Base-by-base conservation (phyloP, 2,797 vertebrate genomes). In the Cossypha heuglini region DNA sequence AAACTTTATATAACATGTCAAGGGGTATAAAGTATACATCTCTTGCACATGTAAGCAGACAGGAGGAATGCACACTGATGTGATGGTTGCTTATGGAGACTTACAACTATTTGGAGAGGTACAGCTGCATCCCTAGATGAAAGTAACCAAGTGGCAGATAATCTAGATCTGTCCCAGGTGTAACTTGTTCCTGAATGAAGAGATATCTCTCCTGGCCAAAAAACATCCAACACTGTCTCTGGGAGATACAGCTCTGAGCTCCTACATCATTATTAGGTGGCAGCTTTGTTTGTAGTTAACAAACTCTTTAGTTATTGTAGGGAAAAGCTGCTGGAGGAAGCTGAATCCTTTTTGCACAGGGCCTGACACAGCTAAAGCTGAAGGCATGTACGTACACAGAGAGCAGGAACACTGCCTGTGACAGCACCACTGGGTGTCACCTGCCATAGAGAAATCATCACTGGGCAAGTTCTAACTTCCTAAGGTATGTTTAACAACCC, bases 331-430 rank as follows among this genome's bases (percentile, higher is more conserved):
- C 54, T 71, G 24, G 17, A 31, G 43, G 16, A 74, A 55, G 31
- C 4, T 46, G n/a, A 29, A 21, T 55, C 5, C 11, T 72, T 75
- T 49, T 61, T 52, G 9, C 28, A 19, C 0, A 48, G 71, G 51
- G 10, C 7, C 40, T 86, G 63, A 3, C 17, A 16, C 4, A 54
- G 28, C 42, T 26, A 68, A 61, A 74, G 37, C 38, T 68, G 58
- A 51, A 35, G 9, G 2, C 8, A 6, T 13, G 11, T 7, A 8
- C 0, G 0, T 3, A 28, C 26, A 17, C 5, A 11, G 61, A 20
- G n/a, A 62, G 58, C 4, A 4, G 40, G 21, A 79, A 2, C 16
- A 0, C 28, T 24, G 14, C 9, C 6, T 54, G 61, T 19, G 51
- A 48, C 2, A 52, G 37, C n/a, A 43, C 5, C 14, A 3, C 18